Evolutionary conservation across 2,113 vertebrate species (phyloP).

Genomic region (Carlito syrichta): DNA sequence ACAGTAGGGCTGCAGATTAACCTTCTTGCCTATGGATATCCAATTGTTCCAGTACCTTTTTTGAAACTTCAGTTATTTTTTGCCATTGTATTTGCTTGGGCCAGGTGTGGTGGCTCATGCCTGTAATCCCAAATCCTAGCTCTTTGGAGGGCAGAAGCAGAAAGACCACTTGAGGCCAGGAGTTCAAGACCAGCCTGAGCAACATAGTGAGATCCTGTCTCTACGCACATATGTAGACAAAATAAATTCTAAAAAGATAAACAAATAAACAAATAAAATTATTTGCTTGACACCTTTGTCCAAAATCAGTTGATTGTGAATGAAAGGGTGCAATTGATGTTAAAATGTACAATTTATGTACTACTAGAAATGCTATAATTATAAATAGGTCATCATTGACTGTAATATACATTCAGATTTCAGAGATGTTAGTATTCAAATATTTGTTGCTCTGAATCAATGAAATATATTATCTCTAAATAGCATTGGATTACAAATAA

Average conservation of each 20-base stretch:
- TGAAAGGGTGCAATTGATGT: neutral
- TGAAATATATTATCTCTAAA: neutral
- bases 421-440: neutral
- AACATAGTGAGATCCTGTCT: too few relatives aligned
- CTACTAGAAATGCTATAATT: neutral
- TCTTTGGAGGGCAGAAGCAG: too few relatives aligned
- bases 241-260: too few relatives aligned
- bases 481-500: neutral
- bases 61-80: neutral
- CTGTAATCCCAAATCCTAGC: too few relatives aligned
- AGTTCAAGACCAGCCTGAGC: too few relatives aligned
- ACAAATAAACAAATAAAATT: too few relatives aligned
- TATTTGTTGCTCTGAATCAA: neutral
- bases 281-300: too few relatives aligned
- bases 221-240: too few relatives aligned
- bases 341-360: neutral
- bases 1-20: neutral
- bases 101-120: too few relatives aligned
- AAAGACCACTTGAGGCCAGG: too few relatives aligned
- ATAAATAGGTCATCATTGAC: neutral
- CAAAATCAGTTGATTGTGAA: neutral
- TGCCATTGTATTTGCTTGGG: neutral
- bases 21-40: neutral
- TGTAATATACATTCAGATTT: neutral
- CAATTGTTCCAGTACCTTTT: neutral